phyloP scores from a whole-genome alignment of 2,888 invertebrate genomes.

The Agonopterix arenella region DNA sequence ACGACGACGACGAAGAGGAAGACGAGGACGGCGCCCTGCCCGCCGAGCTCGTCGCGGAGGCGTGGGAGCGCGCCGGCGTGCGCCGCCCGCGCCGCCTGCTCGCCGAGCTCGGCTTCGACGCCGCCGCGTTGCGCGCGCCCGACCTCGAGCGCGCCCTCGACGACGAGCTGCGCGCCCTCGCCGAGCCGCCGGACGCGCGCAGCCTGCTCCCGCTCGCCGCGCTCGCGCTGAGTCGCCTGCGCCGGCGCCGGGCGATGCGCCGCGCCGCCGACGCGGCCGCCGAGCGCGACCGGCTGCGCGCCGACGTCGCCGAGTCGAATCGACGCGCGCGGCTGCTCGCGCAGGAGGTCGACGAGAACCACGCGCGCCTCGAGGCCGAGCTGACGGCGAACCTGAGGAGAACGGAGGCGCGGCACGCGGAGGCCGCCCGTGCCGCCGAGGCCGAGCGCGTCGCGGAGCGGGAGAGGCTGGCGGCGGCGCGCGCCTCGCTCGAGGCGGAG shows the following conservation, averaged over 20 bases:
- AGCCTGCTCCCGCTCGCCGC: conserved; percentile 77
- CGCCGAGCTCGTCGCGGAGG: conserved; percentile 78
- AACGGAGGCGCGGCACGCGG: conserved; percentile 86
- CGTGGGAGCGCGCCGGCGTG: conserved; percentile 85
- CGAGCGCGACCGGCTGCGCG: conserved; percentile 89
- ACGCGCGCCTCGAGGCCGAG: conserved; percentile 87
- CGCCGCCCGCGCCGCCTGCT: conserved; percentile 79
- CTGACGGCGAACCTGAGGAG: conserved; percentile 82
- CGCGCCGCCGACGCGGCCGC: conserved; percentile 80
- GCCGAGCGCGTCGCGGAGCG: conserved; percentile 84
- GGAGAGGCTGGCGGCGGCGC: conserved; percentile 80
- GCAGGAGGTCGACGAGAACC: conserved; percentile 94
- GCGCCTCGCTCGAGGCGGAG: conserved; percentile 79
- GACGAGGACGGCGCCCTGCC: conserved; percentile 27
- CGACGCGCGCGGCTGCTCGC: conserved; percentile 87
- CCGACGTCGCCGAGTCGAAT: conserved; percentile 89
- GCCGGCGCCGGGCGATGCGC: conserved; percentile 84
- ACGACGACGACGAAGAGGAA: conserved; percentile 16
- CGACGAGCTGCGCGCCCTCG: conserved; percentile 70
- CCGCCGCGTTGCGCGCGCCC: conserved; percentile 73
- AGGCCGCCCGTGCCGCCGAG: conserved; percentile 83
- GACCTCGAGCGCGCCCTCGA: conserved; percentile 83
- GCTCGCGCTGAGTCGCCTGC: conserved; percentile 80
- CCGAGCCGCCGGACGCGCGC: conserved; percentile 29
- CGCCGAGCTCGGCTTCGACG: conserved; percentile 81